Evolutionary conservation across 2,113 vertebrate species (phyloP), one percentile per base, ranked within the genome.

Genomic region (Chunga burmeisteri): DNA sequence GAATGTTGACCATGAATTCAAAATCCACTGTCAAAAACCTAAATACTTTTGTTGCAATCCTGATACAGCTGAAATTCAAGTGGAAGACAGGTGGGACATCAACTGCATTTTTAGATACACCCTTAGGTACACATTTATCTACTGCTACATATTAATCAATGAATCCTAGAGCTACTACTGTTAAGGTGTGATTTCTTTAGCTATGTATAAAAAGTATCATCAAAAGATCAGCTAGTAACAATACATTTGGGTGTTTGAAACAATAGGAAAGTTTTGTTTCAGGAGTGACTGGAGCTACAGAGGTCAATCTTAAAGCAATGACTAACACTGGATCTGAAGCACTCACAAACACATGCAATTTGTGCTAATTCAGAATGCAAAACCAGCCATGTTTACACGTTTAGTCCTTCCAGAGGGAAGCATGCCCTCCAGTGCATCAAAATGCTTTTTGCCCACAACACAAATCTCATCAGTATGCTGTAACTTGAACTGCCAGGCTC

Each of bases 401-500:
- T n/a, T 27, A 36, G 44, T 8, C 66, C 80, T 86, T 96, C 72
- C 56, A 95, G 72, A 70, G 49, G 59, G 73, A 75, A 85, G 49
- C 63, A 20, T 38, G 72, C 72, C 81, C 82, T 91, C 83, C 84
- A 91, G 81, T 77, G 81, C 85, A 95, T 67, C 84, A 55, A 95
- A 97, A 95, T 36, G 53, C 74, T 93, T 96, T 96, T 90, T 97
- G 89, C 95, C 78, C 84, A 62, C 94, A 80, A 93, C 89, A 92
- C 94, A 77, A 66, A 95, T 88, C 97, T 96, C 95, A 96, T 94
- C 94, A 94, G 94, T 96, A 96, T 96, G 95, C 95, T 96, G 91
- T 83, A 96, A 97, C 93, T 96, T 86, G 91, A 96, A 97, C 94
- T 96, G 90, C 91, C 88, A 85, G 49, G 77, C 87, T 90, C 90